These are phyloP conservation scores for Xenops minutus DNA, from an alignment of 2,797 vertebrate genomes.

Conservation along the genomic window DNA sequence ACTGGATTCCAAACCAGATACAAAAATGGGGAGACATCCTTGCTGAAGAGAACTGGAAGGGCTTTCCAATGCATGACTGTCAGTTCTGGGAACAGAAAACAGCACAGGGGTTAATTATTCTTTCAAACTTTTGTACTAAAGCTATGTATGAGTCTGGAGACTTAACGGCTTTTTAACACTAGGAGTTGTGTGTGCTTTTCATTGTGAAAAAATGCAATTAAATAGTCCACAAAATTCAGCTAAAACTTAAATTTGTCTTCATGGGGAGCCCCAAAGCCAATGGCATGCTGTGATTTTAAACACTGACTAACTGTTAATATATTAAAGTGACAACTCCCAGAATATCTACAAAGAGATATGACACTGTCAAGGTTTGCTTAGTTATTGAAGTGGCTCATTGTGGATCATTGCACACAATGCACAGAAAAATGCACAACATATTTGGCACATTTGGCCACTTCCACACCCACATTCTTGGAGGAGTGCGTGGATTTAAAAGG, in stretches of 20 bases:
- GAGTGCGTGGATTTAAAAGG: background rate
- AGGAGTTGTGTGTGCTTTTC: background rate
- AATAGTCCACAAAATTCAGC: background rate
- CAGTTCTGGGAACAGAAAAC: background rate
- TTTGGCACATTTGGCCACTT: background rate
- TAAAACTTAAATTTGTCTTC: background rate
- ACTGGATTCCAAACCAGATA: background rate
- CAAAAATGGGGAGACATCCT: background rate
- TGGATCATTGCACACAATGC: background rate
- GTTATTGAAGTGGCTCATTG: background rate
- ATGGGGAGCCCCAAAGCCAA: background rate
- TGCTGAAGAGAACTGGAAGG: background rate
- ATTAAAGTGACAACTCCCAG: background rate
- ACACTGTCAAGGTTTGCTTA: background rate
- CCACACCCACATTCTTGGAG: background rate
- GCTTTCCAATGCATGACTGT: background rate
- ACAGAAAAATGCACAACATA: background rate
- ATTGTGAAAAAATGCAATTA: background rate
- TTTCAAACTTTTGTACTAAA: background rate
- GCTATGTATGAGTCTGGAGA: background rate
- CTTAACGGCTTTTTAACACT: background rate
- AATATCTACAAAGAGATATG: background rate
- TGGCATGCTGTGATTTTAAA: background rate
- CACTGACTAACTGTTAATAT: background rate
- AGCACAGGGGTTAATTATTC: background rate